Percentiles rank a stretch among this genome's conserved stretches.
Conservation (phyloP, 1,140 invertebrate species). For the Caenorhabditis latens region DNA sequence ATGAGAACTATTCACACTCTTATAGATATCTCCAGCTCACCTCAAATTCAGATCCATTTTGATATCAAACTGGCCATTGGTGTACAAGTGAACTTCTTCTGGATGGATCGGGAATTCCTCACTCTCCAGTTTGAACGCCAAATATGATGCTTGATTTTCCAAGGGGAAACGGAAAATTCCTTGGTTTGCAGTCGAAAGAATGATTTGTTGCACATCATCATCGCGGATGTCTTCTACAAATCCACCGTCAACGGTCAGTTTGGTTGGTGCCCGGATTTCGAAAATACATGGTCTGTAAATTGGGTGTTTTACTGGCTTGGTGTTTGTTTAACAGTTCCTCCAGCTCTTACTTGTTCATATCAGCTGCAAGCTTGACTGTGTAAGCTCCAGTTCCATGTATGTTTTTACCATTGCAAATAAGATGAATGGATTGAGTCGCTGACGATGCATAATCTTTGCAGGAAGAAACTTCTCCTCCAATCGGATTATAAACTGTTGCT, state of each 20-base stretch:
- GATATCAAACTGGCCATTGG: conserved; percentile 10
- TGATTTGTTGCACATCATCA: conserved; percentile 55
- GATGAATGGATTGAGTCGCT: conserved; percentile 9
- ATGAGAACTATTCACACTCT: too few species aligned
- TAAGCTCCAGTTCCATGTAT: conserved; percentile 31
- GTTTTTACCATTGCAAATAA: conserved; percentile 7
- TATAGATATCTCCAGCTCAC: not conserved
- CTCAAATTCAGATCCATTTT: conserved; percentile 34
- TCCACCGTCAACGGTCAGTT: conserved; percentile 61
- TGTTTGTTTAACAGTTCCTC: not conserved
- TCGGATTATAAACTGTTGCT: conserved; percentile 49
- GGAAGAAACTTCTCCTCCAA: not conserved
- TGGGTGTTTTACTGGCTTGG: not conserved
- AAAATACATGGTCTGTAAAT: conserved; percentile 46
- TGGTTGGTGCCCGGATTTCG: conserved; percentile 35
- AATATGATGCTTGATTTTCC: conserved; percentile 29
- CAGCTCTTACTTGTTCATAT: conserved; percentile 3
- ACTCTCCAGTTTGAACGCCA: conserved; percentile 58
- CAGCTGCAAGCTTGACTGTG: conserved; percentile 16
- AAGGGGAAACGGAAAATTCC: conserved; percentile 49
- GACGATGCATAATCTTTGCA: not conserved
- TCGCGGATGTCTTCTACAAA: conserved; percentile 60
- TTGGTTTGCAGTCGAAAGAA: conserved; percentile 34
- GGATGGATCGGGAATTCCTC: conserved; percentile 52
- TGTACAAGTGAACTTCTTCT: conserved; percentile 19